Conservation (phyloP, 2,888 invertebrate species). For the Hyppa rectilinea region DNA sequence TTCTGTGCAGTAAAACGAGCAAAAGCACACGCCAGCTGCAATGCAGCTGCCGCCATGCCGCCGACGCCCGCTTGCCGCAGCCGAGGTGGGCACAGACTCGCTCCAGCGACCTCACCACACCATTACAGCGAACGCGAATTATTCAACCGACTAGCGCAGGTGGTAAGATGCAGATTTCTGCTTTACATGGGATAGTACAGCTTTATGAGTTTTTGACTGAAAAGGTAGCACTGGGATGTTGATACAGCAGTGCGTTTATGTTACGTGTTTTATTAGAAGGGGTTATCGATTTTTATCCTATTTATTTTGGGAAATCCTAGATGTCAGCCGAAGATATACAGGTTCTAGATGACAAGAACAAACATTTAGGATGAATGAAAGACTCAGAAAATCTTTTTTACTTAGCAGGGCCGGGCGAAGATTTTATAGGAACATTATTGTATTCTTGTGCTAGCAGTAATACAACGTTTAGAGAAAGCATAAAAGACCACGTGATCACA, state of each 20-base stretch:
- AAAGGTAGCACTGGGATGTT: background rate
- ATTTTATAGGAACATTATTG: background rate
- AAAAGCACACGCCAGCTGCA: conserved; percentile 87
- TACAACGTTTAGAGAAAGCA: background rate
- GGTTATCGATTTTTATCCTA: background rate
- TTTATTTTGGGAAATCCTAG: too few relatives aligned
- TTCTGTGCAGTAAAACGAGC: conserved; percentile 83
- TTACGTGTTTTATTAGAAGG: conserved; percentile 19
- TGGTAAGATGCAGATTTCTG: conserved; percentile 48
- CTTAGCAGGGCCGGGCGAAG: background rate
- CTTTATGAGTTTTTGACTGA: background rate
- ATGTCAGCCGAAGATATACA: too few relatives aligned
- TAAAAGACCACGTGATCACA: background rate
- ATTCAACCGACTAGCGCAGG: conserved; percentile 79
- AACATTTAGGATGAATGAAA: background rate
- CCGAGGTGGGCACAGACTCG: conserved; percentile 50
- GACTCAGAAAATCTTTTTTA: background rate
- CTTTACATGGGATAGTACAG: conserved; percentile 4
- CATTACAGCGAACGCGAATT: conserved; percentile 74
- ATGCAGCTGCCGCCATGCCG: conserved; percentile 82
- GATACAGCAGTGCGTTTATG: background rate
- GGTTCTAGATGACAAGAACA: too few relatives aligned
- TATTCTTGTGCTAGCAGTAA: background rate
- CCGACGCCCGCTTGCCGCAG: conserved; percentile 66
- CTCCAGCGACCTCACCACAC: conserved; percentile 65